phyloP scores from a whole-genome alignment of 2,113 vertebrate species.

The rat (Rattus norvegicus) region DNA sequence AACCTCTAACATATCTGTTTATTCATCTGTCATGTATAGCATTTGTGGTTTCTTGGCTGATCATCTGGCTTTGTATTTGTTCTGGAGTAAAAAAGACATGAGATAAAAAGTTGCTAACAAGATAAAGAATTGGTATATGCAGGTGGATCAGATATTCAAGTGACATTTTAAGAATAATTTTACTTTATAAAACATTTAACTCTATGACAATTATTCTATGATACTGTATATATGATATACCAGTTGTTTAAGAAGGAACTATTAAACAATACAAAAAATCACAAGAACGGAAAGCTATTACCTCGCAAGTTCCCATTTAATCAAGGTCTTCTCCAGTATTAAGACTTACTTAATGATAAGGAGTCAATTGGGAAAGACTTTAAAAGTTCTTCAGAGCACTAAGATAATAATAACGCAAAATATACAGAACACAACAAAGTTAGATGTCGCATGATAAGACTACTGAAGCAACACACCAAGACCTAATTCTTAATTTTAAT shows the following conservation, averaged over 20 bases:
- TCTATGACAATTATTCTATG: neutral
- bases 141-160: neutral
- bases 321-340: neutral
- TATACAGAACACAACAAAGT: neutral
- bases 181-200: neutral
- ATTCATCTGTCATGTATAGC: neutral
- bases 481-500: neutral
- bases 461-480: neutral
- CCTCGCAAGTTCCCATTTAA: constrained; percentile 9
- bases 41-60: neutral
- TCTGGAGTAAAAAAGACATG: neutral
- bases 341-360: constrained; percentile 2
- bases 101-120: neutral
- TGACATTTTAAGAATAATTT: neutral
- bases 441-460: neutral
- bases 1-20: neutral
- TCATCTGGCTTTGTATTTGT: neutral
- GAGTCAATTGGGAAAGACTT: neutral
- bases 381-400: neutral
- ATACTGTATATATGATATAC: neutral
- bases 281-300: neutral
- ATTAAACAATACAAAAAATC: neutral
- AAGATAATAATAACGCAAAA: neutral
- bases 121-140: neutral
- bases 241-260: neutral